Conservation (phyloP, 92 coral and sea anemone species). For the Heteractis magnifica region DNA sequence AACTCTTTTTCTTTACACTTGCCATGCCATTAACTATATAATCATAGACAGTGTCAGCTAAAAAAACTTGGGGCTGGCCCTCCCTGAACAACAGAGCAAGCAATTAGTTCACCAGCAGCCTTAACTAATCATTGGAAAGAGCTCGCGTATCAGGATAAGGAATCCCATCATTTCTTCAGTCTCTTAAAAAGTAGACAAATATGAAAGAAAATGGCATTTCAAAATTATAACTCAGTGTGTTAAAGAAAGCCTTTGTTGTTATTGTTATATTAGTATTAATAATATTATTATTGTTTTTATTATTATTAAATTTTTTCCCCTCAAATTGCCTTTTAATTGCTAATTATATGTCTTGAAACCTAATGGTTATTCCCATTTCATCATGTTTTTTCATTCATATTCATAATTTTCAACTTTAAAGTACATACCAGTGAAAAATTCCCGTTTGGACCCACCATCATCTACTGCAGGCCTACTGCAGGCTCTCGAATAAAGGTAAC, state of each 20-base stretch:
- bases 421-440: constrained; percentile 71
- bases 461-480: too few species aligned
- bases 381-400: background rate
- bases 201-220: background rate
- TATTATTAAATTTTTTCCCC: too few species aligned
- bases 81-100: constrained; percentile 57
- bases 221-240: background rate
- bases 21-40: constrained; percentile 62
- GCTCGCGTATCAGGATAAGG: constrained; percentile 61
- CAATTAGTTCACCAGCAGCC: constrained; percentile 58
- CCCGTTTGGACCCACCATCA: constrained; percentile 74
- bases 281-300: too few species aligned
- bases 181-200: constrained; percentile 14
- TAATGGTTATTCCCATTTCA: too few species aligned
- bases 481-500: constrained; percentile 69
- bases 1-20: constrained; percentile 41
- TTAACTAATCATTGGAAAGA: constrained; percentile 57
- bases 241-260: background rate
- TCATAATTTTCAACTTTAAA: background rate
- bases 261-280: too few species aligned
- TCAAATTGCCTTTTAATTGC: too few species aligned
- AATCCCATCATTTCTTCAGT: constrained; percentile 48
- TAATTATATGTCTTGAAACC: too few species aligned
- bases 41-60: constrained; percentile 40
- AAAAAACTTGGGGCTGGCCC: constrained; percentile 65